Evolutionary conservation across 1,140 invertebrate genomes (phyloP).

Genomic region (Matsumurasca onukii): DNA sequence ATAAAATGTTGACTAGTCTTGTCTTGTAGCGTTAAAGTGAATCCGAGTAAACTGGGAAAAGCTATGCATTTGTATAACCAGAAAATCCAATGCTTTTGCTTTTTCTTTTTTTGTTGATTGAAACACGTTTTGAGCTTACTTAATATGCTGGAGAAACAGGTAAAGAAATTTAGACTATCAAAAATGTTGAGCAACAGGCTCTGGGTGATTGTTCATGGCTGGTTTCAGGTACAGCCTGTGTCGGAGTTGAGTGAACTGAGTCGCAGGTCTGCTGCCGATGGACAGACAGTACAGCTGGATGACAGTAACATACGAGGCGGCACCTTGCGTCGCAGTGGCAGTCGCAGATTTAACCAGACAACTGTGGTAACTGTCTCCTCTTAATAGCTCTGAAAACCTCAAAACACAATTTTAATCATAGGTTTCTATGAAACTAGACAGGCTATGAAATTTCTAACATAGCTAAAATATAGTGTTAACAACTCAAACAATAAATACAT

Average conservation of each 20-base stretch:
- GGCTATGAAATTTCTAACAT: neutral
- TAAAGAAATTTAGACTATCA: too few relatives aligned
- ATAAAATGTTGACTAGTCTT: too few relatives aligned
- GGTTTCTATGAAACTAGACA: neutral
- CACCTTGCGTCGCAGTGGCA: conserved; percentile 76
- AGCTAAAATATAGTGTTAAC: neutral
- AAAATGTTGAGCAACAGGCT: too few relatives aligned
- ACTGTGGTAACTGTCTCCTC: conserved; percentile 42
- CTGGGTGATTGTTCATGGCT: too few relatives aligned
- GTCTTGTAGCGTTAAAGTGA: too few relatives aligned
- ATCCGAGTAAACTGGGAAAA: too few relatives aligned
- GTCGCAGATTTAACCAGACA: conserved; percentile 64
- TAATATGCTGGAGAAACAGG: too few relatives aligned
- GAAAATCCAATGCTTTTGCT: too few relatives aligned
- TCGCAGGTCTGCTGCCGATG: conserved; percentile 63
- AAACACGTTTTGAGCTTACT: too few relatives aligned
- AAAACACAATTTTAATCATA: neutral
- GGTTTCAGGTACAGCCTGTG: conserved; percentile 75
- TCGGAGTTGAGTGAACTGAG: conserved; percentile 85
- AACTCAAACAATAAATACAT: neutral
- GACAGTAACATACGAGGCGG: conserved; percentile 70
- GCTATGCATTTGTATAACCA: too few relatives aligned
- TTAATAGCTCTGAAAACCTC: neutral
- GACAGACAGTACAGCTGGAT: conserved; percentile 64
- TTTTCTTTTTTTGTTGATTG: too few relatives aligned